Conservation (phyloP, 2,888 invertebrate genomes). For the Trichacis sp. region DNA sequence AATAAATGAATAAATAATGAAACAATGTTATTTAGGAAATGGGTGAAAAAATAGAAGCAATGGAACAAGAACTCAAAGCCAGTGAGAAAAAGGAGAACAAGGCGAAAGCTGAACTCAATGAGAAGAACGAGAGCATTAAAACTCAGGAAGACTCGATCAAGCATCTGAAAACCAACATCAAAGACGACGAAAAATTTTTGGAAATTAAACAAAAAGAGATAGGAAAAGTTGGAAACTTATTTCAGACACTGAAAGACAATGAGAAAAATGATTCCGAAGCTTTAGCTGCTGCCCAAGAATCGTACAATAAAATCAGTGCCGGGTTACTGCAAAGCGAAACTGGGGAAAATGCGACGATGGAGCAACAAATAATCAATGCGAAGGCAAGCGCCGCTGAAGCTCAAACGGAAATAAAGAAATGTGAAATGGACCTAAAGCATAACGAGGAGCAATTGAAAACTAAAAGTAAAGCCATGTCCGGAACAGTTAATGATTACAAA, state of each 20-base stretch:
- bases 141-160: conserved; percentile 78
- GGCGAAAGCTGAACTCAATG: conserved; percentile 74
- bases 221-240: conserved; percentile 74
- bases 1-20: too few species aligned
- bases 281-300: conserved; percentile 80
- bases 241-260: conserved; percentile 77
- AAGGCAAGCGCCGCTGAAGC: conserved; percentile 82
- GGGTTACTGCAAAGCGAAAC: conserved; percentile 85
- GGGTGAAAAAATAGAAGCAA: conserved; percentile 74
- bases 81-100: conserved; percentile 79
- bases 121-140: conserved; percentile 76
- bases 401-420: conserved; percentile 82
- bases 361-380: conserved; percentile 89
- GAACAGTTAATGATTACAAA: conserved; percentile 77
- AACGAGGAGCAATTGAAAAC: conserved; percentile 74
- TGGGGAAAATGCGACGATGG: conserved; percentile 85
- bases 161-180: conserved; percentile 76
- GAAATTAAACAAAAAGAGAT: conserved; percentile 74
- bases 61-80: conserved; percentile 76
- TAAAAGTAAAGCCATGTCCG: conserved; percentile 77
- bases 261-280: conserved; percentile 78
- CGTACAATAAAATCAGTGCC: conserved; percentile 85
- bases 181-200: conserved; percentile 77
- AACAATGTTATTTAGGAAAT: conserved; percentile 77
- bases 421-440: conserved; percentile 80